A percentile compares a stretch with the other conserved stretches of the same genome.
phyloP scores from a whole-genome alignment of 2,888 invertebrate species.

The Ecliptopera silaceata region DNA sequence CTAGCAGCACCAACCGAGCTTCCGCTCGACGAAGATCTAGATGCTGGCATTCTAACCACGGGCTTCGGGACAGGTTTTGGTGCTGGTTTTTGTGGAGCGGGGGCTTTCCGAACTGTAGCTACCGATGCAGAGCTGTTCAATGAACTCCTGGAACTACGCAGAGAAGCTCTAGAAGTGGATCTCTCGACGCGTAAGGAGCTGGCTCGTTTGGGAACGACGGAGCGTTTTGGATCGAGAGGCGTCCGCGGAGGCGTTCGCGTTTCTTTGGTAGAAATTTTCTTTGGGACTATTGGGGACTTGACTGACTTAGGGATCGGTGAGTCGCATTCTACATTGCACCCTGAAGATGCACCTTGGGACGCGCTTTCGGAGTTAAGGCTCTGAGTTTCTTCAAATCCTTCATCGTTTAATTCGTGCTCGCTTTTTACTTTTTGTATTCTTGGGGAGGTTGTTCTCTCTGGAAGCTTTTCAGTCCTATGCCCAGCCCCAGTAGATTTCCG shows the following conservation, averaged over 20 bases:
- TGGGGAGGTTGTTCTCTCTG: constrained; percentile 69
- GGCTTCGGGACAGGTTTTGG: constrained; percentile 76
- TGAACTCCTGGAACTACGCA: constrained; percentile 92
- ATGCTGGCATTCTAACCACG: constrained; percentile 70
- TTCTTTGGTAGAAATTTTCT: constrained; percentile 80
- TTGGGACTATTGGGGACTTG: constrained; percentile 69
- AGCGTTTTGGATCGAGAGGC: constrained; percentile 60
- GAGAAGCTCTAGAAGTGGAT: constrained; percentile 90
- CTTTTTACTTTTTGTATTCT: constrained; percentile 80
- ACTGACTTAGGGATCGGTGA: constrained; percentile 73
- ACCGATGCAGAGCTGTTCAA: constrained; percentile 91
- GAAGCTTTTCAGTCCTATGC: constrained; percentile 52
- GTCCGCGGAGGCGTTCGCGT: constrained; percentile 66
- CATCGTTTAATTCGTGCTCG: constrained; percentile 91
- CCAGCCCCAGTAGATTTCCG: constrained; percentile 60
- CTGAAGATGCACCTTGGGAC: constrained; percentile 92
- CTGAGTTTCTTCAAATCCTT: constrained; percentile 95
- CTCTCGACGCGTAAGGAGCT: constrained; percentile 86
- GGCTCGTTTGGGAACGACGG: constrained; percentile 58
- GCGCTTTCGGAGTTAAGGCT: constrained; percentile 93
- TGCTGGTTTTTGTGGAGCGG: constrained; percentile 71
- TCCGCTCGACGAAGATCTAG: constrained; percentile 74
- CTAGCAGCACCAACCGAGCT: constrained; percentile 77
- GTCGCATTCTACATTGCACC: constrained; percentile 86
- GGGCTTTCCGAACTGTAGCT: constrained; percentile 89